Evolutionary conservation across 2,113 vertebrate genomes (phyloP), one percentile per base, ranked within the genome.

Genomic region (Aegithalos caudatus): DNA sequence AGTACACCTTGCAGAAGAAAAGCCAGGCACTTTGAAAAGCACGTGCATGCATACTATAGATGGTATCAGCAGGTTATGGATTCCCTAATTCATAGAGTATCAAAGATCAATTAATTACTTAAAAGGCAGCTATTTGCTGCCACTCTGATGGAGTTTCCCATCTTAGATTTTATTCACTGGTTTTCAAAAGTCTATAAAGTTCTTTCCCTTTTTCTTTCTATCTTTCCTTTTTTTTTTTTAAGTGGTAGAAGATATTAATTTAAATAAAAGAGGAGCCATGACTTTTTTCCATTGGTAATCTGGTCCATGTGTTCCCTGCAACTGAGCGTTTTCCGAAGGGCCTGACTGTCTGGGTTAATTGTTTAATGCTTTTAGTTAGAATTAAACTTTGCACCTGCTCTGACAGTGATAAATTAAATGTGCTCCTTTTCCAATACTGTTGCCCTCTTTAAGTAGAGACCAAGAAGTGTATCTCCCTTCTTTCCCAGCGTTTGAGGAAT

Each of bases 361-460:
- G 98, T 98, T 98, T 98, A 98, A 98, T 98, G 98, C 98, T 98
- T 98, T 98, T 98, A 98, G 98, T 98, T 98, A 98, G 98, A 98
- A 98, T 98, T 98, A 98, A 98, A 98, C 98, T 98, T 98, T 98
- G 98, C 98, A 98, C 98, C 98, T 98, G 98, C 97, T 98, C 97
- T 98, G 98, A 98, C 98, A 98, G 98, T 98, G 98, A 98, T 98
- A 98, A 98, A 98, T 98, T 98, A 98, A 98, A 98, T 98, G 97
- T 98, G 97, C 98, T 98, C 97, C 97, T 98, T 98, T 98, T 98
- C 97, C 98, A 98, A 98, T 98, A 98, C 98, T 93, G 97, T 97
- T 98, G 98, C 98, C 98, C 98, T 98, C 98, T 98, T 98, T 98
- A 98, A 98, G 98, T 98, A 98, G 97, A 98, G 98, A 98, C 98